Conservation (phyloP, 2,797 vertebrate genomes). For the Tiaroga cobitis region DNA sequence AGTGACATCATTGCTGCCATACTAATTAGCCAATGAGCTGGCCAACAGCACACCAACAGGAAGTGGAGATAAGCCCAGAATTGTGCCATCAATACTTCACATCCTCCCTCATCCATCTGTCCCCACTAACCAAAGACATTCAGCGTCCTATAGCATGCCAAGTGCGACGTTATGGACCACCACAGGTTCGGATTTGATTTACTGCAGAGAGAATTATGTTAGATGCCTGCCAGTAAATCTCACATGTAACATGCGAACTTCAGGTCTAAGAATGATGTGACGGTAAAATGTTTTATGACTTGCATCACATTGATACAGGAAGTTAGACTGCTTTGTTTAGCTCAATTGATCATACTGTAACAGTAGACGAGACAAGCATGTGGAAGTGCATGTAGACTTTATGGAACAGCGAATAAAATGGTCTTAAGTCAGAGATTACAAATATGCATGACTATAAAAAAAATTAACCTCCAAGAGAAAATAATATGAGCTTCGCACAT, state of each 20-base stretch:
- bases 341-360: slow-evolving; percentile 14
- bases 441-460: not conserved
- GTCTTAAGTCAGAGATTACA: not conserved
- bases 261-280: slow-evolving; percentile 3
- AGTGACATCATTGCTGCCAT: slow-evolving; percentile 49
- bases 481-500: too few relatives aligned
- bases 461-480: too few relatives aligned
- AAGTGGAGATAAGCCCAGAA: slow-evolving; percentile 59
- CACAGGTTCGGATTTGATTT: slow-evolving; percentile 9
- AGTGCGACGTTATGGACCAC: slow-evolving; percentile 17
- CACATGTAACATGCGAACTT: not conserved
- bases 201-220: slow-evolving; percentile 22
- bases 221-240: slow-evolving; percentile 27
- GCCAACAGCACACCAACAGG: slow-evolving; percentile 44
- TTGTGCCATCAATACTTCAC: slow-evolving; percentile 44
- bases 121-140: slow-evolving; percentile 48
- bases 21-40: slow-evolving; percentile 51
- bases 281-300: not conserved
- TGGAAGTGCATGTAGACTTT: not conserved
- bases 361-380: too few relatives aligned
- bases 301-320: slow-evolving; percentile 4
- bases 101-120: slow-evolving; percentile 62
- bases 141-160: slow-evolving; percentile 32
- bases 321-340: slow-evolving; percentile 18
- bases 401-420: not conserved